These are phyloP conservation scores for Neotragus moschatus DNA, from an alignment of 2,113 vertebrate species.

Conservation along the genomic window DNA sequence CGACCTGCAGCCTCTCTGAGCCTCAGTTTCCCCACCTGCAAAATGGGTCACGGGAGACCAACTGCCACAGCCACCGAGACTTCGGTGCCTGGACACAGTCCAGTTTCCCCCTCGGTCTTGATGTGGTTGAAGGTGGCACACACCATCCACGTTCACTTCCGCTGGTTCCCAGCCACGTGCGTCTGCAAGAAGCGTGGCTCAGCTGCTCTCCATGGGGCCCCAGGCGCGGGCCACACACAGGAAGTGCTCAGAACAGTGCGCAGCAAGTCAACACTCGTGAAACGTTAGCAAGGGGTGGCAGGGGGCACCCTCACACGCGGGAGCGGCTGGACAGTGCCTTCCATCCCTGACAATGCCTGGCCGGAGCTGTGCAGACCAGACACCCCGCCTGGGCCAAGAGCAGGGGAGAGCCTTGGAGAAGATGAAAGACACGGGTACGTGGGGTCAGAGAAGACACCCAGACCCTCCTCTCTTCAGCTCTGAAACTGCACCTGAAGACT, in stretches of 20 bases:
- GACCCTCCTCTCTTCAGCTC: no score
- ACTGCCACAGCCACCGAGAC: accelerated
- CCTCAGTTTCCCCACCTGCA: background rate
- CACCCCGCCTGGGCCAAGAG: accelerated
- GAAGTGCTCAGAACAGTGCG: background rate
- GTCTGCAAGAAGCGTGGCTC: background rate
- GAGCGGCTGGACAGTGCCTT: accelerated
- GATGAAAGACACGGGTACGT: no score
- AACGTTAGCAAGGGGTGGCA: accelerated
- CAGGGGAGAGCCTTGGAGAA: background rate
- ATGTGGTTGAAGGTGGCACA: background rate
- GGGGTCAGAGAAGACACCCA: background rate
- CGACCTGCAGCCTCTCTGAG: background rate
- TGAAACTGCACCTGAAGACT: accelerated
- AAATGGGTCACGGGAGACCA: background rate
- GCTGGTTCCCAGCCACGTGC: accelerated
- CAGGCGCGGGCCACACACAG: background rate
- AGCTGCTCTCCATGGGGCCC: accelerated
- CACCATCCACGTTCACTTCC: accelerated
- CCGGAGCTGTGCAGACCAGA: background rate
- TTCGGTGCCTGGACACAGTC: accelerated
- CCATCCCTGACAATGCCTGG: background rate
- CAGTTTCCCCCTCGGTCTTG: background rate
- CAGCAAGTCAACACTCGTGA: accelerated
- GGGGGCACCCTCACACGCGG: background rate